Evolutionary conservation across 2,888 invertebrate genomes (phyloP).

Genomic region (Trisateles emortualis): DNA sequence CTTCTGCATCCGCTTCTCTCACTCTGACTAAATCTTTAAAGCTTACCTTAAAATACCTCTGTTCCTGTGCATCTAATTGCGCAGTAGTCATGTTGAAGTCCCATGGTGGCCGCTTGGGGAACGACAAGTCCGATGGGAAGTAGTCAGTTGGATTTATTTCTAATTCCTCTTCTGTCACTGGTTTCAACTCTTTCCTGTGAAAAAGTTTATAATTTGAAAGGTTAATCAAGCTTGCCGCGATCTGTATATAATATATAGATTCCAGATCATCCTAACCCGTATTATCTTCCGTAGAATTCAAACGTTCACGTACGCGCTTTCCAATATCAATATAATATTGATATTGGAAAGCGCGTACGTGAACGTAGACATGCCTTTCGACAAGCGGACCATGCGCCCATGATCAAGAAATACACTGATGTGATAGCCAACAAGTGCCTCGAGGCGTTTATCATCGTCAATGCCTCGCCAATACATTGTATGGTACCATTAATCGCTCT

Average conservation of each 20-base stretch:
- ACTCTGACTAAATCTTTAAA: too few species aligned
- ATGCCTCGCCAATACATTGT: slow-evolving; percentile 84
- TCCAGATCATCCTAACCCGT: not conserved
- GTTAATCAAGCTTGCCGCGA: too few species aligned
- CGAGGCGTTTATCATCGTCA: slow-evolving; percentile 82
- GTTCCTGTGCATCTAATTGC: slow-evolving; percentile 92
- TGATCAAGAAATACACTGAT: slow-evolving; percentile 77
- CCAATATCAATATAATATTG: too few species aligned
- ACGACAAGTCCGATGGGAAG: slow-evolving; percentile 90
- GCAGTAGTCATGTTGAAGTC: slow-evolving; percentile 91
- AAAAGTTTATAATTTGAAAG: too few species aligned
- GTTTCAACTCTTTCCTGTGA: slow-evolving; percentile 78
- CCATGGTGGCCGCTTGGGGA: slow-evolving; percentile 96
- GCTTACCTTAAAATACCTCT: slow-evolving; percentile 92
- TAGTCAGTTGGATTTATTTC: slow-evolving; percentile 90
- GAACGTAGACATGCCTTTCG: slow-evolving; percentile 64
- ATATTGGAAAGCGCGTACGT: slow-evolving; percentile 71
- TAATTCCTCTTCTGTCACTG: slow-evolving; percentile 86
- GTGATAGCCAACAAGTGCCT: slow-evolving; percentile 84
- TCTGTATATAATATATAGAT: too few species aligned
- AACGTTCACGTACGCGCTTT: too few species aligned
- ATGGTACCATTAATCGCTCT: slow-evolving; percentile 84
- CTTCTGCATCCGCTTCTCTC: too few species aligned
- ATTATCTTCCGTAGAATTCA: slow-evolving; percentile 60
- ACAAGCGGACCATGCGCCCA: slow-evolving; percentile 75